These are phyloP conservation scores for Choloepus didactylus DNA, from an alignment of 2,797 vertebrate genomes.

Conservation along the genomic window DNA sequence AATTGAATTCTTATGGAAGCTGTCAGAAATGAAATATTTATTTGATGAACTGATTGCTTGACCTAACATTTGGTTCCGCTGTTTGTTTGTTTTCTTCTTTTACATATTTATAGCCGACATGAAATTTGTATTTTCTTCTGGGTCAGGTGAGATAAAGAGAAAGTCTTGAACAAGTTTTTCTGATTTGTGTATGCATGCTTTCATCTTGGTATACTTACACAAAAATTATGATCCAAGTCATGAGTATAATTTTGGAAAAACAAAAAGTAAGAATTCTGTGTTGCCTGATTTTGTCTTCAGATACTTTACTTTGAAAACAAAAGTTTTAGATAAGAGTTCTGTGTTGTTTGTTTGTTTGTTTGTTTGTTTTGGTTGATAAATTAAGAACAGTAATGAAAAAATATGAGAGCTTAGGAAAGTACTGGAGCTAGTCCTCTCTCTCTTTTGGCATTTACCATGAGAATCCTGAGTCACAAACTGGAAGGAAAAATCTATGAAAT, in stretches of 20 bases:
- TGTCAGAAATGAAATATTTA: constrained; percentile 3
- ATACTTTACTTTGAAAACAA: constrained; percentile 65
- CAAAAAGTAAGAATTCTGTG: neutral
- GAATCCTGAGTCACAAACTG: constrained; percentile 72
- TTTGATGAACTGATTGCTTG: constrained; percentile 12
- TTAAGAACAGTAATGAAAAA: constrained; percentile 75
- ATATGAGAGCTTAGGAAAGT: constrained; percentile 68
- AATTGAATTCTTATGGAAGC: neutral
- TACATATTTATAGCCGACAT: neutral
- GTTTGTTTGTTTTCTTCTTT: neutral
- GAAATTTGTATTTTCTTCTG: constrained; percentile 22
- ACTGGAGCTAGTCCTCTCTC: constrained; percentile 24
- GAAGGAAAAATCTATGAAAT: constrained; percentile 73
- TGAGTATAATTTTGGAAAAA: neutral
- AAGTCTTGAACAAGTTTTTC: neutral
- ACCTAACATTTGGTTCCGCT: neutral
- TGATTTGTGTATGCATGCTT: neutral
- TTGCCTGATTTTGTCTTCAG: constrained; percentile 36
- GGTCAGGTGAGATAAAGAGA: neutral
- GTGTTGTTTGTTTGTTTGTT: neutral
- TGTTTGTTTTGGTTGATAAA: constrained; percentile 80
- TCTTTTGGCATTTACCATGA: constrained; percentile 69
- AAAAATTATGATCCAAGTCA: neutral
- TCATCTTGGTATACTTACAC: neutral
- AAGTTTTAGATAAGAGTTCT: constrained; percentile 62